Base-by-base conservation (phyloP, 2,797 vertebrate species). In the Parauchenoglanis ngamensis region DNA sequence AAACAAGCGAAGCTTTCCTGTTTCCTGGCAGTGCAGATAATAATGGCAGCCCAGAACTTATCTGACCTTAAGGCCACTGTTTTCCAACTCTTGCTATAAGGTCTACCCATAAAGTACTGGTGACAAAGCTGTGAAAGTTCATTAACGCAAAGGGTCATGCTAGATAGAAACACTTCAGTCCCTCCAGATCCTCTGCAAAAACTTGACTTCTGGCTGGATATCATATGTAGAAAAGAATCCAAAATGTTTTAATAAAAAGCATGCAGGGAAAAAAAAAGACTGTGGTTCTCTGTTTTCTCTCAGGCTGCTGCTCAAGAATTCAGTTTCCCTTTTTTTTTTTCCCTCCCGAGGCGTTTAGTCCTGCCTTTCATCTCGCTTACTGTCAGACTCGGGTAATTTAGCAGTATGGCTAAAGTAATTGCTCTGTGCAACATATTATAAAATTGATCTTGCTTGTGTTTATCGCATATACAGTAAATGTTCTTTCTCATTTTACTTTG, bases 201-300 rank as follows among this genome's bases (percentile, higher is more conserved):
- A 73, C 90, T 81, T 86, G 44, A 56, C 79, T 70, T 88, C 77
- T 23, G 28, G 87, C 89, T 90, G 89, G 78, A 89, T 91, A 88
- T 90, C 85, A 15, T 92, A 81, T 76, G 75, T 80, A 85, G 86
- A 88, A 86, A 49, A 88, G 85, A 92, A 87, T 49, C 52, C 79
- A 68, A 61, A 73, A 70, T 28, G 8, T 90, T 91, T 90, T 89
- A 89, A 90, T 92, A 77, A 89, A 90, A 88, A 84, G 28, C 40
- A 85, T 79, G 52, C 68, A 40, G 65, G 86, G 82, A 63, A 31
- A 11, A 31, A 11, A 73, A 8, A 61, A 54, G 28, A 19, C 67
- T 15, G 17, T 31, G 82, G 85, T 46, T 80, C 17, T 28, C 59
- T 84, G 13, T 87, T 89, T 40, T 72, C 49, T 78, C 44, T 52